Evolutionary conservation across 2,113 vertebrate genomes (phyloP), one percentile per base, ranked within the genome.

Genomic region (Dromas ardeola): DNA sequence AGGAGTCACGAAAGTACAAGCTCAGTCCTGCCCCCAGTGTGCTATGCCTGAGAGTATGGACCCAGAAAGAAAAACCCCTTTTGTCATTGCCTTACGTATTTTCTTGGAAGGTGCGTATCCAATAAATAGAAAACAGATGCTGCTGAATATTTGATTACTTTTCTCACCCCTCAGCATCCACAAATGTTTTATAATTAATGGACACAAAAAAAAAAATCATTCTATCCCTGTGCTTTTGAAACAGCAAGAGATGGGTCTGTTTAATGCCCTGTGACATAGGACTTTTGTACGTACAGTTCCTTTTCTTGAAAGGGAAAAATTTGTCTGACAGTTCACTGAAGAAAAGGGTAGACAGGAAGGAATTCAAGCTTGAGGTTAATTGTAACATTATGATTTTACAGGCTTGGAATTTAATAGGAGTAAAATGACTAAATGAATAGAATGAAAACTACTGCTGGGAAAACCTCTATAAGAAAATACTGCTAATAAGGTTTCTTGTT

Each of bases 151-250:
- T 88, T 98, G 66, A 96, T 95, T 82, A 76, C 34, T 77, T 73
- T 81, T 90, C 61, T 97, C 94, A 96, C 47, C 71, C 76, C 81
- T 82, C 79, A 83, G 94, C 88, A 93, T 90, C 73, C 47, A 91
- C 29, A 20, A 93, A 80, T 94, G 73, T 96, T 97, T 98, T 94
- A 93, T 97, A 91, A 93, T 98, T 97, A 95, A 96, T 92, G 71
- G 47, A n/a, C n/a, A n/a, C n/a, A n/a, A n/a, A 91, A 85, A 65
- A 36, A 89, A 85, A 59, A 34, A 61, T 79, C 49, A 85, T 43
- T 59, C 40, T 76, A 29, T 25, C 47, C 38, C 62, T n/a, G 13
- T 69, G n/a, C 9, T 69, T 89, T 85, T 81, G 27, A 81, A 89
- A 74, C 13, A 91, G 27, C 18, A 69, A 52, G 53, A 61, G 13